Evolutionary conservation across 2,113 vertebrate species (phyloP), one percentile per base, ranked within the genome.

Genomic region (Chloropsis cyanopogon): DNA sequence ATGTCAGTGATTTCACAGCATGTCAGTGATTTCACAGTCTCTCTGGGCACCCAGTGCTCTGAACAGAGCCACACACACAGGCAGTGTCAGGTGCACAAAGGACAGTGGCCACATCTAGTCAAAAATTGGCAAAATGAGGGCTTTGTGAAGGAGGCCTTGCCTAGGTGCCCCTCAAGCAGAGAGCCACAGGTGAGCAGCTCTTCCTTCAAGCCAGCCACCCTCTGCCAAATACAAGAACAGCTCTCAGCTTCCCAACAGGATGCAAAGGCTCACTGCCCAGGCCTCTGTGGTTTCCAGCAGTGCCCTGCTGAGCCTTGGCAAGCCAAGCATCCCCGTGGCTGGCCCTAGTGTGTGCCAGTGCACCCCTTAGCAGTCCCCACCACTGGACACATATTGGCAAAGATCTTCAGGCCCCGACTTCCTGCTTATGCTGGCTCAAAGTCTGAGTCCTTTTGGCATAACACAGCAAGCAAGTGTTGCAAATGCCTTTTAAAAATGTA

Each of bases 41-140:
- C 39, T 10, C 35, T 25, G 59, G 29, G 33, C 28, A 57, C 44
- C 11, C 9, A 1, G 9, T 91, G 39, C 68, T 46, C 81, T 6
- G 1, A 78, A 20, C 47, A 44, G 47, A 53, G n/a, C 35, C 63
- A 14, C 28, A 37, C 39, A 23, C 9, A 2, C 0, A 14, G 53
- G 16, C 3, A 1, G 3, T 17, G 28, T 42, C 28, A 42, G 33
- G 33, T 25, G 28, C 52, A 12, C 54, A 23, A 53, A 65, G 35
- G 29, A 20, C 19, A 35, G 25, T 1, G 4, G 39, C 39, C 44
- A 41, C 39, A 14, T 24, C 33, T 7, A 19, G 6, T 14, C 37
- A 41, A 7, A 72, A 83, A 41, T 0, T 13, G 15, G 22, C 35
- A 46, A 26, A 63, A 29, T 0, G 4, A 10, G 22, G 21, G 5